phyloP scores from a whole-genome alignment of 2,797 vertebrate genomes.

The Decapterus maruadsi region DNA sequence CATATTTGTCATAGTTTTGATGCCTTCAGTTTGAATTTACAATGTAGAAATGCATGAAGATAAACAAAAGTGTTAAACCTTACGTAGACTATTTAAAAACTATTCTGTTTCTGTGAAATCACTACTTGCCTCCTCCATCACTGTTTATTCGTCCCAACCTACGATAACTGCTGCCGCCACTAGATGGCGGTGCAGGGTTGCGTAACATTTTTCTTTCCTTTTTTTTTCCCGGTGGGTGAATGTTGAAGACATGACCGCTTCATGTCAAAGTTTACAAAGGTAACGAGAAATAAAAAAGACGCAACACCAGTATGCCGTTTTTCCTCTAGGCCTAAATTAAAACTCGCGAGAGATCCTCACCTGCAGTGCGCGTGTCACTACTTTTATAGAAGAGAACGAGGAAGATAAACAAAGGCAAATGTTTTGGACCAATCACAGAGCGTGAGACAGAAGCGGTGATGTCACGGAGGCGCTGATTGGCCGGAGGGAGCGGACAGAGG shows the following conservation, averaged over 20 bases:
- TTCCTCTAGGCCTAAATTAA: neutral
- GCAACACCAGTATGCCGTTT: neutral
- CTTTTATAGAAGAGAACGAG: neutral
- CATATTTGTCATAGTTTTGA: too few relatives aligned
- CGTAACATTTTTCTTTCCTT: neutral
- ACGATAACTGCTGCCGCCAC: neutral
- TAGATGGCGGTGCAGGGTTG: constrained; percentile 7
- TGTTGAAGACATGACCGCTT: neutral
- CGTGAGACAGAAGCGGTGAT: neutral
- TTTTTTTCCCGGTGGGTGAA: too few relatives aligned
- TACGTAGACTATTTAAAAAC: too few relatives aligned
- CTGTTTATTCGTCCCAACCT: neutral
- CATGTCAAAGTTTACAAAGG: neutral
- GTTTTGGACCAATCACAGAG: constrained; percentile 4
- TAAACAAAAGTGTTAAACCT: too few relatives aligned
- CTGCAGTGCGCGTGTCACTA: neutral
- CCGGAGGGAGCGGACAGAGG: neutral
- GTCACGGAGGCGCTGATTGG: constrained; percentile 27
- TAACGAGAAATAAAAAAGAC: neutral
- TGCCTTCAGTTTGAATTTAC: too few relatives aligned
- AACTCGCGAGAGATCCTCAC: neutral
- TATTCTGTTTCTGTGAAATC: too few relatives aligned
- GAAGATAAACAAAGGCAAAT: constrained; percentile 25
- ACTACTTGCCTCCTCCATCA: too few relatives aligned
- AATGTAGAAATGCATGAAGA: too few relatives aligned